Conservation (phyloP, 2,888 invertebrate species). For the Cetonia aurata region DNA sequence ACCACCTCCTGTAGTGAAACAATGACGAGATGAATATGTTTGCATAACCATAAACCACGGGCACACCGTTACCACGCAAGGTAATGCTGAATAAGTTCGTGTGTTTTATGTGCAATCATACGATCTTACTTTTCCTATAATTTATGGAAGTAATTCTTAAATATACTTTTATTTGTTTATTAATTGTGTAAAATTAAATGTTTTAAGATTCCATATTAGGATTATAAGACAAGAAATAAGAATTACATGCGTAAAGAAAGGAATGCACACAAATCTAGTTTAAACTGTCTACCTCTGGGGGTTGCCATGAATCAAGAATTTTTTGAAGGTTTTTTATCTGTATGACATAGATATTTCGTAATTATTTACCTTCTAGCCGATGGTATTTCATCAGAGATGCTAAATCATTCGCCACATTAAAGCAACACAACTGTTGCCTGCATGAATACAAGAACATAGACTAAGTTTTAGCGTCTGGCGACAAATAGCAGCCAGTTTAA, state of each 20-base stretch:
- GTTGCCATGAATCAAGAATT: conserved; percentile 21
- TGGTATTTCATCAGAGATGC: conserved; percentile 24
- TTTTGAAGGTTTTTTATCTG: conserved; percentile 36
- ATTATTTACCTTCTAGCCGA: conserved; percentile 40
- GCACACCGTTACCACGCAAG: background rate
- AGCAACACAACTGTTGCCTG: conserved; percentile 25
- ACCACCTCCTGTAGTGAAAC: conserved; percentile 19
- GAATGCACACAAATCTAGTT: conserved; percentile 10
- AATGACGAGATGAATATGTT: conserved; percentile 20
- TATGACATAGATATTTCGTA: conserved; percentile 31
- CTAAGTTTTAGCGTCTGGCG: conserved; percentile 53
- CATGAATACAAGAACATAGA: conserved; percentile 47
- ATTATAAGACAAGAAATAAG: conserved; percentile 4
- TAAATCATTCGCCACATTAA: conserved; percentile 37
- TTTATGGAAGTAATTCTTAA: too few relatives aligned
- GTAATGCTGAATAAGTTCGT: conserved; percentile 3
- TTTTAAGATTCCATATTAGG: background rate
- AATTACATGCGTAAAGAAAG: conserved; percentile 8
- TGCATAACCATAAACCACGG: background rate
- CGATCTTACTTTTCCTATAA: too few relatives aligned
- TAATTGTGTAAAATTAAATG: too few relatives aligned
- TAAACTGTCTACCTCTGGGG: conserved; percentile 32
- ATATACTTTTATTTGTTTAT: too few relatives aligned
- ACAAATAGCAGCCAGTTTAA: conserved; percentile 57
- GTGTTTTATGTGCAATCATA: background rate